A percentile compares a stretch with the other conserved stretches of the same genome.
phyloP scores from a whole-genome alignment of 2,797 vertebrate species.

The Scolopax rusticola region DNA sequence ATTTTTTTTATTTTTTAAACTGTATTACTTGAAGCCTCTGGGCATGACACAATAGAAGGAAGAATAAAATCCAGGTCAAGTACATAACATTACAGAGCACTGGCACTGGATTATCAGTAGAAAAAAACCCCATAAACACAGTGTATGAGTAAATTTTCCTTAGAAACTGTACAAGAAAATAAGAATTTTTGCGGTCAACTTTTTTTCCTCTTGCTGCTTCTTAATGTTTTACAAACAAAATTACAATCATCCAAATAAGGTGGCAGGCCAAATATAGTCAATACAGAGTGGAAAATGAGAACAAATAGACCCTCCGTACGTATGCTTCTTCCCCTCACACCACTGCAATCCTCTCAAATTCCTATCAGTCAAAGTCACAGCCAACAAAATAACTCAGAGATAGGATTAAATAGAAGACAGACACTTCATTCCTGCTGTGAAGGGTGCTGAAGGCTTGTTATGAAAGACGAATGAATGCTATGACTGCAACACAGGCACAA shows the following conservation, averaged over 20 bases:
- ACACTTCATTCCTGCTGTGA: background rate
- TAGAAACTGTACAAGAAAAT: background rate
- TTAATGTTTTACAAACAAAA: background rate
- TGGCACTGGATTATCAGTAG: background rate
- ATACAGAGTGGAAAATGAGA: background rate
- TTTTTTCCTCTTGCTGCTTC: background rate
- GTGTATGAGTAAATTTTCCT: background rate
- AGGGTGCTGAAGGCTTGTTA: background rate
- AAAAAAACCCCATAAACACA: rapidly evolving
- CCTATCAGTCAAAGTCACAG: background rate
- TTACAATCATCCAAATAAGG: background rate
- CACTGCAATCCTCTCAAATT: background rate
- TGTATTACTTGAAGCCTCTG: background rate
- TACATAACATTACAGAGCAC: background rate
- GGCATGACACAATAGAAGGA: background rate
- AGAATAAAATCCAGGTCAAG: conserved; percentile 1
- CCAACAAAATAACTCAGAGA: background rate
- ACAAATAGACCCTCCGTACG: background rate
- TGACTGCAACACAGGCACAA: background rate
- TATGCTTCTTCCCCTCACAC: background rate
- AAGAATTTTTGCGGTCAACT: background rate
- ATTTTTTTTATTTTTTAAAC: background rate
- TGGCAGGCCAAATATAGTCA: background rate
- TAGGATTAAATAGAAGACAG: background rate
- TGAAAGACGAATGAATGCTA: background rate